Evolutionary conservation across 2,113 vertebrate species (phyloP).

Genomic region (Zosterops pallidus): DNA sequence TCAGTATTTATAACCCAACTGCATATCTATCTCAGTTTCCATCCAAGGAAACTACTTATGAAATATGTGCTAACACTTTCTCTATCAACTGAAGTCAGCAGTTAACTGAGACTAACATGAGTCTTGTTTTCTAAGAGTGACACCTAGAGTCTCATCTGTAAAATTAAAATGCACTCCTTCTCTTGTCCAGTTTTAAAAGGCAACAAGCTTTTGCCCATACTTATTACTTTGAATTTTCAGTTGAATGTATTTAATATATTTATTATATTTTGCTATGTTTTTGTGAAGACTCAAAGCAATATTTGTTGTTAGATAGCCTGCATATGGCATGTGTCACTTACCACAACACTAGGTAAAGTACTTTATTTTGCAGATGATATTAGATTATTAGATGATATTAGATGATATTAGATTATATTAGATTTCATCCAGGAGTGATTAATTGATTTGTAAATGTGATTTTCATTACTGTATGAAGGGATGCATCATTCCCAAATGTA

Average conservation of each 20-base stretch:
- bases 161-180: neutral
- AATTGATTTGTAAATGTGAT: neutral
- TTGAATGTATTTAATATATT: neutral
- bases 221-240: neutral
- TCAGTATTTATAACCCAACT: neutral
- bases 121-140: slow-evolving; percentile 61
- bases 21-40: neutral
- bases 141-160: slow-evolving; percentile 54
- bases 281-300: neutral
- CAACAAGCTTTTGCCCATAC: neutral
- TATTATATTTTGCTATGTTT: neutral
- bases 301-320: neutral
- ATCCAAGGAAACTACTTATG: neutral
- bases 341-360: neutral
- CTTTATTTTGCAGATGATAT: neutral
- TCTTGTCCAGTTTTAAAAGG: neutral
- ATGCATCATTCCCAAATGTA: neutral
- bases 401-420: neutral
- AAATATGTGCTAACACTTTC: neutral
- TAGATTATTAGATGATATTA: too few relatives aligned
- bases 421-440: neutral
- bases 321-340: neutral
- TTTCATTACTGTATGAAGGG: neutral
- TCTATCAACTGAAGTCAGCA: neutral
- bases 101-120: neutral